These are phyloP conservation scores for Sylvicola fuscatus DNA, from an alignment of 2,888 invertebrate genomes.

Conservation along the genomic window DNA sequence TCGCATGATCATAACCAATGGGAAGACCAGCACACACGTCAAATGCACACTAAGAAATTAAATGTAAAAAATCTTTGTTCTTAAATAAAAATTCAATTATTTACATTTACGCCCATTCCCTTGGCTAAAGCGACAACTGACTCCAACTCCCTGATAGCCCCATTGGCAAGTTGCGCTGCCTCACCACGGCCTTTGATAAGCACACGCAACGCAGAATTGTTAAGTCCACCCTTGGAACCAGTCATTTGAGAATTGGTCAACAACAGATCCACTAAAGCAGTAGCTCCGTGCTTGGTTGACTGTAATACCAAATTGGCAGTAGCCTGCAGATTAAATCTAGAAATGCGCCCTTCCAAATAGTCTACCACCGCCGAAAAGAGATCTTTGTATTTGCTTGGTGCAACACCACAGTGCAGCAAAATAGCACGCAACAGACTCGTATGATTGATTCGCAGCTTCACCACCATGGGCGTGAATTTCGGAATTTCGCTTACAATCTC, in stretches of 20 bases:
- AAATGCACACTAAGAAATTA: constrained; percentile 32
- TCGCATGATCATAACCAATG: constrained; percentile 29
- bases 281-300: constrained; percentile 21
- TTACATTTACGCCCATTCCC: constrained; percentile 53
- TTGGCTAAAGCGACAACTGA: constrained; percentile 46
- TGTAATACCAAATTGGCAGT: constrained; percentile 43
- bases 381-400: constrained; percentile 35
- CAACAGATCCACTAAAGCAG: constrained; percentile 18
- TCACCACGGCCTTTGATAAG: constrained; percentile 50
- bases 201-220: constrained; percentile 23
- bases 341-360: constrained; percentile 34
- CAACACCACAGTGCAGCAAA: constrained; percentile 59
- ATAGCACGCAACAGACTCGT: constrained; percentile 53
- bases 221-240: constrained; percentile 16
- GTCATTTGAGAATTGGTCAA: constrained; percentile 18
- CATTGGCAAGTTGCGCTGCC: constrained; percentile 40
- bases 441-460: constrained; percentile 58
- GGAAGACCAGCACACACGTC: constrained; percentile 26
- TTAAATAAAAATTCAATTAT: constrained; percentile 7
- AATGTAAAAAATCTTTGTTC: neutral
- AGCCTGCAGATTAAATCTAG: constrained; percentile 52
- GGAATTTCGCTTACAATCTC: constrained; percentile 53
- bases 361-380: constrained; percentile 4
- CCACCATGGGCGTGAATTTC: constrained; percentile 37
- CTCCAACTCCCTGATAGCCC: constrained; percentile 56